Conservation (phyloP, 2,797 vertebrate genomes). For the Knipowitschia caucasica region DNA sequence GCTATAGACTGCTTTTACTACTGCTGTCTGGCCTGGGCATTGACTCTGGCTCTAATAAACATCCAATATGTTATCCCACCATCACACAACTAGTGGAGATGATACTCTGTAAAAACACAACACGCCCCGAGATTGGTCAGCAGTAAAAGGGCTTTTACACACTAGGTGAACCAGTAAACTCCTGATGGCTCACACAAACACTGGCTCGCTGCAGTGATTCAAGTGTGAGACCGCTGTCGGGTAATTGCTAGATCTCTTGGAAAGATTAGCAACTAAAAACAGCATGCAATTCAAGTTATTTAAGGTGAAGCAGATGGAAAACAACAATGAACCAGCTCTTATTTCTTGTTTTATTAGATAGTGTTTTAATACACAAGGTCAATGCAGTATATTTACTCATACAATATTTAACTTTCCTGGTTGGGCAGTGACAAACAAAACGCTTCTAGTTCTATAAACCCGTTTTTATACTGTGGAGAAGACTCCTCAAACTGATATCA, state of each 20-base stretch:
- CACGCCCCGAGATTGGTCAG: slow-evolving; percentile 49
- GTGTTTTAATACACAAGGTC: slow-evolving; percentile 51
- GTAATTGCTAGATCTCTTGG: slow-evolving; percentile 10
- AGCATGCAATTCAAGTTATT: slow-evolving; percentile 13
- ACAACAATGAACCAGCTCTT: slow-evolving; percentile 15
- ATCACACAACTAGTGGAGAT: slow-evolving; percentile 60
- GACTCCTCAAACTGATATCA: slow-evolving; percentile 35
- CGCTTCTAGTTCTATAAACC: slow-evolving; percentile 25
- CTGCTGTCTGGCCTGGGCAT: slow-evolving; percentile 58
- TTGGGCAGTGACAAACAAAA: slow-evolving; percentile 45
- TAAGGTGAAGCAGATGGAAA: slow-evolving; percentile 34
- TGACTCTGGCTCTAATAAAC: slow-evolving; percentile 73
- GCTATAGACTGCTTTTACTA: slow-evolving; percentile 67
- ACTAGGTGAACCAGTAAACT: slow-evolving; percentile 59
- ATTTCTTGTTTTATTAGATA: slow-evolving; percentile 26
- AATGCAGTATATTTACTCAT: slow-evolving; percentile 54
- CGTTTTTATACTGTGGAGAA: slow-evolving; percentile 24
- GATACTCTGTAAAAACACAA: slow-evolving; percentile 71
- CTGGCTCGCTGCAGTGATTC: slow-evolving; percentile 15
- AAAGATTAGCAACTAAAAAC: slow-evolving; percentile 28
- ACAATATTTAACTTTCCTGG: slow-evolving; percentile 34
- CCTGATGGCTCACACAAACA: slow-evolving; percentile 28
- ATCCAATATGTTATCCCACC: slow-evolving; percentile 67
- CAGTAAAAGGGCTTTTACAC: slow-evolving; percentile 71
- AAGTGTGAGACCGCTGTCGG: slow-evolving; percentile 17